A percentile compares a stretch with the other conserved stretches of the same genome.
phyloP scores from a whole-genome alignment of 1,140 invertebrate genomes.

The Diorhabda elongata region DNA sequence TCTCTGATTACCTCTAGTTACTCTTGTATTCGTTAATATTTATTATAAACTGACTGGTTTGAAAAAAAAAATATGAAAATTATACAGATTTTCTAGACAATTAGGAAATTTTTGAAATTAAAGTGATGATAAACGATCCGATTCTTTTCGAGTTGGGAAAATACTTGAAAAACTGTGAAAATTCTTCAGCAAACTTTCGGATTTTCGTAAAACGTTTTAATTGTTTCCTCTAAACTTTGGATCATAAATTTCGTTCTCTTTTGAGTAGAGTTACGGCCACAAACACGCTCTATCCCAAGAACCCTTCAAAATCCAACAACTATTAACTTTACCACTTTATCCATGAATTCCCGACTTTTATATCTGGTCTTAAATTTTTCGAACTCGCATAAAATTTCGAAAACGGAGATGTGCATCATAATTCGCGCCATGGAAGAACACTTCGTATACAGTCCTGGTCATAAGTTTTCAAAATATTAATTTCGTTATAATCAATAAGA shows the following conservation, averaged over 20 bases:
- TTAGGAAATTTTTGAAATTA: too few species aligned
- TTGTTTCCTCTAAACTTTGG: neutral
- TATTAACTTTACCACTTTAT: slow-evolving; percentile 1
- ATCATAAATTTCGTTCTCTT: slow-evolving; percentile 1
- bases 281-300: neutral
- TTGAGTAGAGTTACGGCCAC: neutral
- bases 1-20: too few species aligned
- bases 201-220: slow-evolving; percentile 1
- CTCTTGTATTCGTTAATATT: too few species aligned
- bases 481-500: too few species aligned
- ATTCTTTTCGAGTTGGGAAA: too few species aligned
- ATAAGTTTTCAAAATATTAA: too few species aligned
- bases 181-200: neutral
- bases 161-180: too few species aligned
- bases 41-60: too few species aligned
- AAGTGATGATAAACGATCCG: too few species aligned
- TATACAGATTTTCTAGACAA: too few species aligned
- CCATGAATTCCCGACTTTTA: neutral
- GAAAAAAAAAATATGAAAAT: too few species aligned
- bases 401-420: neutral
- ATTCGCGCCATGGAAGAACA: neutral
- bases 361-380: neutral
- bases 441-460: too few species aligned
- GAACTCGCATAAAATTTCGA: neutral
- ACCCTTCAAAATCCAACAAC: neutral